These are phyloP conservation scores for Didymodactylos carnosus DNA, from an alignment of 2,888 invertebrate genomes.

Conservation along the genomic window DNA sequence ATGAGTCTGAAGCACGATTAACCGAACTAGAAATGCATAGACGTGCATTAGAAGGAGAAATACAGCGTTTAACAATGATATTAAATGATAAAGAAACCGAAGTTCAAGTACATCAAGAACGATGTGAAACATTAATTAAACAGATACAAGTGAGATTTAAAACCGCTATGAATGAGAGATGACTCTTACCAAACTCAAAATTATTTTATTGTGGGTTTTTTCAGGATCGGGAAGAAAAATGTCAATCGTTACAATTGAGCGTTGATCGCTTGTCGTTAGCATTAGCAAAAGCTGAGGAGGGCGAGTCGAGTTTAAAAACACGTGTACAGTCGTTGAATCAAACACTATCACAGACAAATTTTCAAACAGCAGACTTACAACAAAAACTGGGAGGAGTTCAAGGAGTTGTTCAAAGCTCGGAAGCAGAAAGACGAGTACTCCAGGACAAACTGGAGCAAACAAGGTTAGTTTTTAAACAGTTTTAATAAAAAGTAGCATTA, in stretches of 20 bases:
- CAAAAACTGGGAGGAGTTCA: constrained; percentile 51
- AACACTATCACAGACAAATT: constrained; percentile 49
- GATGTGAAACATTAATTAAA: not conserved
- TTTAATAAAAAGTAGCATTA: too few relatives aligned
- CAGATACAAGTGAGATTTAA: constrained; percentile 3
- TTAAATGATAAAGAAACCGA: constrained; percentile 63
- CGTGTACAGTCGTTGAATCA: constrained; percentile 45
- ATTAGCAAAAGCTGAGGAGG: constrained; percentile 59
- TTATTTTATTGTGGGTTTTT: constrained; percentile 36
- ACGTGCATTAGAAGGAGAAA: constrained; percentile 67
- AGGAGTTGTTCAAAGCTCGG: constrained; percentile 58
- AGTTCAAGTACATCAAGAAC: constrained; percentile 40
- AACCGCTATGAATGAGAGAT: not conserved
- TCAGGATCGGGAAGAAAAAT: constrained; percentile 59
- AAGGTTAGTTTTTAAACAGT: not conserved
- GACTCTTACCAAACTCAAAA: not conserved
- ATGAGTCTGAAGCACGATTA: constrained; percentile 58
- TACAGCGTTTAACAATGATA: constrained; percentile 64
- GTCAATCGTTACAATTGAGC: constrained; percentile 68
- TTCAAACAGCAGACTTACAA: constrained; percentile 47
- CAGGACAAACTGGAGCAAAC: constrained; percentile 54
- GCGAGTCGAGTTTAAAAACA: constrained; percentile 54
- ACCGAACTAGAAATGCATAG: constrained; percentile 64
- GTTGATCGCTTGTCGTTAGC: constrained; percentile 67
- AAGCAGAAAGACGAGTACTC: constrained; percentile 64